Percentiles rank a stretch among this genome's conserved stretches.
These are phyloP conservation scores for Archivesica marissinica DNA, from an alignment of 1,140 invertebrate genomes.

Conservation along the genomic window DNA sequence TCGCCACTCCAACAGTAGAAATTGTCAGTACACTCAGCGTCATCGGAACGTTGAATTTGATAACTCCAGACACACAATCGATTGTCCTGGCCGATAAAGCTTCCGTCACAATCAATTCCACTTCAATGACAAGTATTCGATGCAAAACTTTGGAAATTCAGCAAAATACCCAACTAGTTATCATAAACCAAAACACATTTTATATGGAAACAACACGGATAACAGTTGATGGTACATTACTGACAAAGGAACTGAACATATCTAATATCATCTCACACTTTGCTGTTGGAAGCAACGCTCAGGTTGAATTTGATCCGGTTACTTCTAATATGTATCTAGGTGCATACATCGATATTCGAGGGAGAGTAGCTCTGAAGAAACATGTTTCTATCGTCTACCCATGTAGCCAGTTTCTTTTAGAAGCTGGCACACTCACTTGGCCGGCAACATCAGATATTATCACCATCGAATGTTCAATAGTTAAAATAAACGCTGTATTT, in stretches of 20 bases:
- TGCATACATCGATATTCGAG: constrained; percentile 57
- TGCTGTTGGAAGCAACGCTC: constrained; percentile 60
- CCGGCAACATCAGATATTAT: constrained; percentile 58
- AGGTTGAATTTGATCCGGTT: constrained; percentile 65
- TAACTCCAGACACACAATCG: constrained; percentile 42
- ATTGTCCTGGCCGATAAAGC: constrained; percentile 37
- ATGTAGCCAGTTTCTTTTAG: constrained; percentile 65
- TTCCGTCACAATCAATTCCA: constrained; percentile 28
- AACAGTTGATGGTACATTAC: constrained; percentile 61
- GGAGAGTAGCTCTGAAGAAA: constrained; percentile 62
- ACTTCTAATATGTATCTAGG: constrained; percentile 66
- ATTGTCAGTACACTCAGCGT: constrained; percentile 42
- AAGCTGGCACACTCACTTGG: constrained; percentile 64
- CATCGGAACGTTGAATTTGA: constrained; percentile 61
- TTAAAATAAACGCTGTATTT: constrained; percentile 71
- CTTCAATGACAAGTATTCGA: background rate
- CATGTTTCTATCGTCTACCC: constrained; percentile 61
- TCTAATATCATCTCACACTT: constrained; percentile 35
- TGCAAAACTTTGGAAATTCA: background rate
- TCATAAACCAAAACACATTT: constrained; percentile 31
- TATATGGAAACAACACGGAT: constrained; percentile 46
- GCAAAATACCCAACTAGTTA: background rate
- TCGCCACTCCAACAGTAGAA: constrained; percentile 17
- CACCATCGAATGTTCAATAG: constrained; percentile 65
- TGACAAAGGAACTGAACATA: background rate